phyloP scores from a whole-genome alignment of 2,113 vertebrate genomes.

The Solenodon paradoxus region DNA sequence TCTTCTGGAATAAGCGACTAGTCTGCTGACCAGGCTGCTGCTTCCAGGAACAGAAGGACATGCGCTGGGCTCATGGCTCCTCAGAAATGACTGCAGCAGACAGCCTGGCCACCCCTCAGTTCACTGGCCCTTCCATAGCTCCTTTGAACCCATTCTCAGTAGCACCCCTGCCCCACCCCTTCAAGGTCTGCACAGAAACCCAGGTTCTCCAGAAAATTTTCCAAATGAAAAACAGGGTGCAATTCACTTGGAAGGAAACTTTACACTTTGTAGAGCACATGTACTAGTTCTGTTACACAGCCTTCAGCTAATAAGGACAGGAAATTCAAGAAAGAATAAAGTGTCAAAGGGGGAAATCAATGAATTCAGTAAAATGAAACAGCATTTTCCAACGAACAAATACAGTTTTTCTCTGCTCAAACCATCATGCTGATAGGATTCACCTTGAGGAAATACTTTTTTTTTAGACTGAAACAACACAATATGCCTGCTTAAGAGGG shows the following conservation, averaged over 20 bases:
- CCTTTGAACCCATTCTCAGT: too few relatives aligned
- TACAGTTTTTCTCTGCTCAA: background rate
- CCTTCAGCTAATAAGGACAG: background rate
- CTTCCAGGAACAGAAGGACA: background rate
- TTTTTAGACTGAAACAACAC: background rate
- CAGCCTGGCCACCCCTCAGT: accelerated
- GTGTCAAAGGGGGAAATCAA: background rate
- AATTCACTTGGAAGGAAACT: background rate
- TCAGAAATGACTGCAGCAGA: background rate
- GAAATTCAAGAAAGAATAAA: background rate
- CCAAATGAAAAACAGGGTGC: background rate
- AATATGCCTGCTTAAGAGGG: background rate
- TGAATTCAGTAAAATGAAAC: background rate
- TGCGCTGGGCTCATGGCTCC: background rate
- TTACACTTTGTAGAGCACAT: background rate
- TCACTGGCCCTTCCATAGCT: too few relatives aligned
- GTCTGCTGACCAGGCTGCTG: too few relatives aligned
- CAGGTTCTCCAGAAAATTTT: background rate
- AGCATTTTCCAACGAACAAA: background rate
- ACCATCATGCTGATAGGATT: background rate
- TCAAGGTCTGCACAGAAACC: too few relatives aligned
- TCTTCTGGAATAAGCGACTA: background rate
- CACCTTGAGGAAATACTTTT: background rate
- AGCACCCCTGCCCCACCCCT: background rate
- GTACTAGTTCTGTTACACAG: background rate